Evolutionary conservation across 2,797 vertebrate species (phyloP).

Genomic region (Naso thynnoides): DNA sequence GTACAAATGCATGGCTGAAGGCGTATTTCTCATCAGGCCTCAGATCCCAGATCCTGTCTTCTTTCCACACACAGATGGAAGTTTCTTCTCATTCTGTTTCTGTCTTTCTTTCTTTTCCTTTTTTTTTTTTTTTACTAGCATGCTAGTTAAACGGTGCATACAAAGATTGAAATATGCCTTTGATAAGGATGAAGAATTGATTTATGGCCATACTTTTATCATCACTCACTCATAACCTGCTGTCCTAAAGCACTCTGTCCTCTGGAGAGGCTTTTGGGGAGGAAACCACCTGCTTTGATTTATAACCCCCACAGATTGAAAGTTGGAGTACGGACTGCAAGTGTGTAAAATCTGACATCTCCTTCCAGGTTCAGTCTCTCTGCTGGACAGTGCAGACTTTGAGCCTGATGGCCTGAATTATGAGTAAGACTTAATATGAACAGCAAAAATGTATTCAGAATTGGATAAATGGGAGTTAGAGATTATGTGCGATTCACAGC

Average conservation of each 20-base stretch:
- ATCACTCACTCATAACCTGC: slow-evolving; percentile 74
- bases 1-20: slow-evolving; percentile 82
- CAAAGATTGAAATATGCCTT: slow-evolving; percentile 83
- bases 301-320: slow-evolving; percentile 66
- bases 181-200: slow-evolving; percentile 84
- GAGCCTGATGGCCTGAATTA: slow-evolving; percentile 43
- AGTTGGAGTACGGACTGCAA: slow-evolving; percentile 56
- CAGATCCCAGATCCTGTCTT: slow-evolving; percentile 84
- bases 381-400: slow-evolving; percentile 23
- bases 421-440: slow-evolving; percentile 15
- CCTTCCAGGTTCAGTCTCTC: slow-evolving; percentile 45
- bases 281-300: slow-evolving; percentile 87
- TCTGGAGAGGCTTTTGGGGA: slow-evolving; percentile 68
- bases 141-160: slow-evolving; percentile 83
- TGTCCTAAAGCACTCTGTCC: slow-evolving; percentile 76
- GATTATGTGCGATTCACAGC: neutral
- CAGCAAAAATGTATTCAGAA: slow-evolving; percentile 11
- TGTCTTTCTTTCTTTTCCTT: slow-evolving; percentile 24
- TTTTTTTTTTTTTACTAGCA: slow-evolving; percentile 72
- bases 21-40: slow-evolving; percentile 74
- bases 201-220: slow-evolving; percentile 85
- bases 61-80: slow-evolving; percentile 80
- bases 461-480: slow-evolving; percentile 10
- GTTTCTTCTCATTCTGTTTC: slow-evolving; percentile 63
- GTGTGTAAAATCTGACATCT: slow-evolving; percentile 70